These are phyloP conservation scores for Bombycilla garrulus DNA, from an alignment of 2,113 vertebrate genomes.

Conservation along the genomic window DNA sequence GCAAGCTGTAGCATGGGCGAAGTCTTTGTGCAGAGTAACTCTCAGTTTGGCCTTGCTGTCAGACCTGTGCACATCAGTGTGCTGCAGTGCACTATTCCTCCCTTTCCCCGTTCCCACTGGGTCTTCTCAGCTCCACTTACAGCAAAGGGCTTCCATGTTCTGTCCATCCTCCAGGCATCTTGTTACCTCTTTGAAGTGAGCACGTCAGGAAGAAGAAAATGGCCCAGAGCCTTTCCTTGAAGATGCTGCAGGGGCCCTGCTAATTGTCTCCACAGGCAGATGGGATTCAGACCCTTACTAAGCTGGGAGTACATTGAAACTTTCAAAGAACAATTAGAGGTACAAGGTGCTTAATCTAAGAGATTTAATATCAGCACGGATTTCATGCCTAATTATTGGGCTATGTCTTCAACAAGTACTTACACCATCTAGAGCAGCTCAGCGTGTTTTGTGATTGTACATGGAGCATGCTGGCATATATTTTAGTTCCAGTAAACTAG, in stretches of 20 bases:
- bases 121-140: background rate
- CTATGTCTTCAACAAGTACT: background rate
- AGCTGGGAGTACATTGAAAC: background rate
- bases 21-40: background rate
- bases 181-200: background rate
- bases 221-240: background rate
- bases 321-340: background rate
- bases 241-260: background rate
- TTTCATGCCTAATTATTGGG: background rate
- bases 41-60: fast-evolving
- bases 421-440: background rate
- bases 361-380: background rate
- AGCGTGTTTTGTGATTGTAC: background rate
- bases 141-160: background rate
- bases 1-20: background rate
- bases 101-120: background rate
- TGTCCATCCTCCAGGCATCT: background rate
- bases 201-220: background rate
- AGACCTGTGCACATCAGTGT: background rate
- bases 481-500: background rate
- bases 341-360: background rate
- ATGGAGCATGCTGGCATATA: background rate
- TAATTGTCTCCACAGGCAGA: background rate
- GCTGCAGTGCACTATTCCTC: fast-evolving
- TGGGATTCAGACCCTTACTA: background rate